phyloP scores from a whole-genome alignment of 2,113 vertebrate species.

The Ochotona princeps region DNA sequence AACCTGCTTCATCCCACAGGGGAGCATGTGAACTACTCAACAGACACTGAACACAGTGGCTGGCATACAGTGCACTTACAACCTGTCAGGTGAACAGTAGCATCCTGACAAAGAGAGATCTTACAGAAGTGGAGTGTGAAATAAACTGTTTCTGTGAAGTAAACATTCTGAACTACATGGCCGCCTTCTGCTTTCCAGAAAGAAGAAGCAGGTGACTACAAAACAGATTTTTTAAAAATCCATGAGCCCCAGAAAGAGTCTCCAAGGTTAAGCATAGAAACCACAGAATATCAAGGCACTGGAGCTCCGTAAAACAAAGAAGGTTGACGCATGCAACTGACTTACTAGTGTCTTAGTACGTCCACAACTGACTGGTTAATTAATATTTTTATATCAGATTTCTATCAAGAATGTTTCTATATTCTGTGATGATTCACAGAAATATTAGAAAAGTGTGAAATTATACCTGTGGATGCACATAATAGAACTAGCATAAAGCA shows the following conservation, averaged over 20 bases:
- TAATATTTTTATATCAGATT: conserved; percentile 29
- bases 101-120: neutral
- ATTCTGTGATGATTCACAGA: conserved; percentile 28
- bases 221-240: neutral
- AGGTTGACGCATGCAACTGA: neutral
- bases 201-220: neutral
- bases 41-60: neutral
- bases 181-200: neutral
- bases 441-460: neutral
- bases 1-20: neutral
- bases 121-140: neutral
- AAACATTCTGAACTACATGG: neutral
- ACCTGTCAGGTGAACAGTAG: neutral
- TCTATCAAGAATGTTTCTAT: conserved; percentile 47
- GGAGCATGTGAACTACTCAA: neutral
- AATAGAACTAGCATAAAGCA: neutral
- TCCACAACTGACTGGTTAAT: neutral
- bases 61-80: neutral
- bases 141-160: neutral
- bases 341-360: neutral
- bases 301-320: neutral
- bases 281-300: neutral
- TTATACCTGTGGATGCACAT: neutral
- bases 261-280: neutral
- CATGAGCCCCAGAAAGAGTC: neutral